Evolutionary conservation across 2,888 invertebrate genomes (phyloP), one percentile per base, ranked within the genome.

Genomic region (Drosophila picticornis): DNA sequence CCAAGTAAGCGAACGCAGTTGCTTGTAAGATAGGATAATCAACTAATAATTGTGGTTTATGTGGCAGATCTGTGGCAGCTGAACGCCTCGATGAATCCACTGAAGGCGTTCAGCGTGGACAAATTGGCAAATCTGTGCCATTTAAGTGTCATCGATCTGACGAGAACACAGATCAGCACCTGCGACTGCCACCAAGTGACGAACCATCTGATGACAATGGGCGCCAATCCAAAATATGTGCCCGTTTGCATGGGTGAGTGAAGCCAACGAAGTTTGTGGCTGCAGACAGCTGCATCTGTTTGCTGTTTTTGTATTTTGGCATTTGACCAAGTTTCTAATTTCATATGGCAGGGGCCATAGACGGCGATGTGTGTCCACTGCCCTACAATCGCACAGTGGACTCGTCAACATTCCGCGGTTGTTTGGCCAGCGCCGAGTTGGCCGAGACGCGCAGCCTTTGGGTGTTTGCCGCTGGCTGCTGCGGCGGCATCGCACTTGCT

Each of bases 81-180:
- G 67, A 96, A 96, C 85, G 94, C 96, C 50, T 96, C 96, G 0
- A 89, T 93, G 55, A 96, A 96, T 90, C 93, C 93, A 0, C 93
- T 96, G 55, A 85, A 65, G 38, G 77, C 91, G 32, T 86, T 93
- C 34, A 83, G 81, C 6, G 93, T 95, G 6, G 92, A 94, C 32
- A 94, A 95, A 61, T 94, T 96, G 76, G 95, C 95, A 0, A 92
- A 94, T 4, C 94, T 95, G 93, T 96, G 96, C 90, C 94, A 94
- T 70, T 92, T 96, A 36, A 93, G 93, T 70, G 94, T 93, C 72
- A 94, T 96, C 46, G 95, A 96, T 88, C 85, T 94, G 84, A 91
- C 90, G 58, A 86, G 90, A 68, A 91, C 92, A 11, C 60, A 84
- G 69, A 75, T 93, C 48, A 82, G 90, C 73, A 72, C 83, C 56